Evolutionary conservation across 2,797 vertebrate species (phyloP).

Genomic region (Melanotaenia pygmaea): DNA sequence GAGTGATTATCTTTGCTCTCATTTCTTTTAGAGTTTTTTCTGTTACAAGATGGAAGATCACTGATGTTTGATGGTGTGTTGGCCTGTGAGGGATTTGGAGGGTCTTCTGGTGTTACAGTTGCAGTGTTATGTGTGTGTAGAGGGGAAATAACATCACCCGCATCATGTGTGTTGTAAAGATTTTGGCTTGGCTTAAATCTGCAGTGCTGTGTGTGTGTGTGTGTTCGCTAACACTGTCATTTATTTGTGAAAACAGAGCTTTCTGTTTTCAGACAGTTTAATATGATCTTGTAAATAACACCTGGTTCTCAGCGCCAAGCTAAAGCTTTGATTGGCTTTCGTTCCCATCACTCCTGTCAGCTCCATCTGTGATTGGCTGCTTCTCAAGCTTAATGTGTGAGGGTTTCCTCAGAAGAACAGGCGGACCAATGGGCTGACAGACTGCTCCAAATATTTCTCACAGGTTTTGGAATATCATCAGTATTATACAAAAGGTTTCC

Average conservation of each 20-base stretch:
- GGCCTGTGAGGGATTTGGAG: conserved; percentile 15
- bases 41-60: conserved; percentile 48
- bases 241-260: conserved; percentile 43
- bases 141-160: neutral
- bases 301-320: neutral
- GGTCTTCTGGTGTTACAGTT: conserved; percentile 30
- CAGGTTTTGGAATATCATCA: neutral
- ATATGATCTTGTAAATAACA: conserved; percentile 44
- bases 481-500: neutral
- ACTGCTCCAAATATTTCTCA: neutral
- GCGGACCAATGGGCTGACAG: neutral
- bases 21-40: conserved; percentile 32
- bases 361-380: conserved; percentile 35
- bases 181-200: conserved; percentile 35
- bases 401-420: conserved; percentile 7
- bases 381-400: conserved; percentile 27
- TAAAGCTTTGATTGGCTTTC: conserved; percentile 12
- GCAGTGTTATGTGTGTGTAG: conserved; percentile 43
- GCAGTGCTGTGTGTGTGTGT: conserved; percentile 28
- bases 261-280: conserved; percentile 32
- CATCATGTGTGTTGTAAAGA: conserved; percentile 21
- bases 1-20: conserved; percentile 17
- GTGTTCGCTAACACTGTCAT: conserved; percentile 23
- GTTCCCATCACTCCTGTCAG: neutral
- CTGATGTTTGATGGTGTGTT: conserved; percentile 52